Base-by-base conservation (phyloP, 2,113 vertebrate species). In the Cochlearius cochlearius region DNA sequence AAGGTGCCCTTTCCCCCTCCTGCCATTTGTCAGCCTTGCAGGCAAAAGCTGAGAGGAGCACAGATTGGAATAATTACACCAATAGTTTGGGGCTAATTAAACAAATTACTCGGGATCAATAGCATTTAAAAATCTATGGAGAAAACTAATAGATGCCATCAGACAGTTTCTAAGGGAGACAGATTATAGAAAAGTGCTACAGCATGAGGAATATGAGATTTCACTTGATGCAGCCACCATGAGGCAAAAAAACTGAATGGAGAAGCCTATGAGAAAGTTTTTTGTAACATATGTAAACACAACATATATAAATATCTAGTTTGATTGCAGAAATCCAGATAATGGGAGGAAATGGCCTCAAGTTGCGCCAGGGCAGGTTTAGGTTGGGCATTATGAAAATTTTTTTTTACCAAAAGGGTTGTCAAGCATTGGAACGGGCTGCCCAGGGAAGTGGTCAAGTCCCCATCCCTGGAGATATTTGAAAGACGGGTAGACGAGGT, bases 21-120 rank as follows among this genome's bases (percentile, higher is more conserved):
- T 74, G 89, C 94, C 96, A 96, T 98, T 98, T 95, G 95, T 85
- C 86, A 97, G 96, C 94, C 96, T 97, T 66, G 88, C 85, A 96
- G 90, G 93, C 97, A 97, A 98, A 91, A 41, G 41, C 96, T 94
- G 92, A 88, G 72, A 96, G 92, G 38, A 72, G 64, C 96, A 98
- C 98, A 98, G 97, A 97, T 95, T 98, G 98, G 98, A 99, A 95
- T 97, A 81, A 98, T 98, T 98, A 98, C 60, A 87, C 29, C 97
- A 95, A 97, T 67, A 93, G 89, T 96, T 96, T 92, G 79, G 81
- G 67, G 90, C 94, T 98, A 98, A 98, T 98, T 98, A 98, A 97
- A 97, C 90, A 96, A 98, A 98, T 98, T 98, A 96, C 89, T 94
- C 94, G 83, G 82, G 95, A 97, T 97, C 90, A 95, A 69, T 22